These are phyloP conservation scores for Nomada hirtipes DNA, from an alignment of 2,888 invertebrate genomes.

Conservation along the genomic window DNA sequence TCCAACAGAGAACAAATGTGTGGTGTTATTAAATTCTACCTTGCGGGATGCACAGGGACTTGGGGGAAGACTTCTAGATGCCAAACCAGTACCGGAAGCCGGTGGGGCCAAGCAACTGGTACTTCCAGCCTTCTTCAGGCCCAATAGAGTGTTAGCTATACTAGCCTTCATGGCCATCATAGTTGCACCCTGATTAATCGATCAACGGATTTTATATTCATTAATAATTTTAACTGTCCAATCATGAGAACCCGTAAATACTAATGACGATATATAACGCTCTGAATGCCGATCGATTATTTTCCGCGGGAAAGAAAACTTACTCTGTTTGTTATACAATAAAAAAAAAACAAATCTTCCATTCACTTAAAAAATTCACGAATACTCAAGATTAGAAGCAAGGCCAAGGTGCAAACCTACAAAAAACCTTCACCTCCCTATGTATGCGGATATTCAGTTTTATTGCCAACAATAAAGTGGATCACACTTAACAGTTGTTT, in stretches of 20 bases:
- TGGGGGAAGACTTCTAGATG: constrained; percentile 84
- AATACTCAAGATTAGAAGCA: constrained; percentile 64
- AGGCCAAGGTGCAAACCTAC: constrained; percentile 80
- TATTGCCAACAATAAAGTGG: constrained; percentile 81
- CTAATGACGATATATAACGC: constrained; percentile 1
- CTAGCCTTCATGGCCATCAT: constrained; percentile 84
- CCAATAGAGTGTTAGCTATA: constrained; percentile 85
- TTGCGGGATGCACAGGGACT: constrained; percentile 85
- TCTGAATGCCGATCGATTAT: not conserved
- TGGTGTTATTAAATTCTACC: constrained; percentile 82
- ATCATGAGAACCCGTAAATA: constrained; percentile 17
- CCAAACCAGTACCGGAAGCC: constrained; percentile 83
- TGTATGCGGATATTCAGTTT: constrained; percentile 76
- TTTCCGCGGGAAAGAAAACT: constrained; percentile 1
- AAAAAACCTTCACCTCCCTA: constrained; percentile 82
- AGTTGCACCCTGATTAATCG: constrained; percentile 82
- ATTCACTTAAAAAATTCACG: constrained; percentile 50
- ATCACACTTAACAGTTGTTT: constrained; percentile 80
- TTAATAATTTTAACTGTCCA: constrained; percentile 55
- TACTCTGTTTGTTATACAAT: constrained; percentile 8
- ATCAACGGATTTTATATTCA: constrained; percentile 72
- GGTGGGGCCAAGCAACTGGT: constrained; percentile 89
- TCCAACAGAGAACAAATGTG: constrained; percentile 56
- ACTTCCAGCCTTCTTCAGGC: constrained; percentile 89
- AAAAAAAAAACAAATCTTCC: constrained; percentile 37